Evolutionary conservation across 2,113 vertebrate species (phyloP).

Genomic region (Zosterops pallidus): DNA sequence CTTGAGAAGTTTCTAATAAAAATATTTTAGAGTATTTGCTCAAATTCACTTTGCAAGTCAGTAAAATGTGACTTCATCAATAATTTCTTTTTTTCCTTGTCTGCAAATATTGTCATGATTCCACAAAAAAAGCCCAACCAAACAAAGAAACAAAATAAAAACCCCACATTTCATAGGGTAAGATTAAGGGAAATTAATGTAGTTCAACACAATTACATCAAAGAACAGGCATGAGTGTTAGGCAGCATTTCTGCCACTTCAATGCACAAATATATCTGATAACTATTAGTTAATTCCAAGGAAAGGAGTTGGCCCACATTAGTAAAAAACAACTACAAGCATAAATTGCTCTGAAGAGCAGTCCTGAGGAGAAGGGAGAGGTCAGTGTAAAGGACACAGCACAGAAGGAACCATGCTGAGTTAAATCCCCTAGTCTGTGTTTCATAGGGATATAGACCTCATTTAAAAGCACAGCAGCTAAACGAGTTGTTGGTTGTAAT

Average conservation of each 20-base stretch:
- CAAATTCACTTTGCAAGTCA: neutral
- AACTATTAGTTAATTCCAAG: neutral
- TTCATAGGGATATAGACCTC: neutral
- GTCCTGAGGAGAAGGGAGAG: neutral
- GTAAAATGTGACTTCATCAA: neutral
- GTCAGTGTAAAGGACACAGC: neutral
- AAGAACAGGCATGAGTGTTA: neutral
- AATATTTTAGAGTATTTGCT: neutral
- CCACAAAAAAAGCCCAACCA: neutral
- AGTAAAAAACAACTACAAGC: neutral
- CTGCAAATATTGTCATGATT: neutral
- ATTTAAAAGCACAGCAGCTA: neutral
- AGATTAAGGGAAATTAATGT: neutral
- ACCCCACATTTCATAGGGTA: neutral
- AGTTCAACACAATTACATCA: neutral
- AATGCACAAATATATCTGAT: neutral
- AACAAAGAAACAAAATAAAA: neutral
- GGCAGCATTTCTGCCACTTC: neutral
- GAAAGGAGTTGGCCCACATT: neutral
- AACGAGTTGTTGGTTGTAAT: neutral
- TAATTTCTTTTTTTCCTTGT: neutral
- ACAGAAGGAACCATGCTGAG: neutral
- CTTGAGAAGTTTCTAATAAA: neutral
- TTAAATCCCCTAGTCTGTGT: neutral
- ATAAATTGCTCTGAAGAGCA: neutral